phyloP scores from a whole-genome alignment of 2,113 vertebrate species.

The Blennius ocellaris region DNA sequence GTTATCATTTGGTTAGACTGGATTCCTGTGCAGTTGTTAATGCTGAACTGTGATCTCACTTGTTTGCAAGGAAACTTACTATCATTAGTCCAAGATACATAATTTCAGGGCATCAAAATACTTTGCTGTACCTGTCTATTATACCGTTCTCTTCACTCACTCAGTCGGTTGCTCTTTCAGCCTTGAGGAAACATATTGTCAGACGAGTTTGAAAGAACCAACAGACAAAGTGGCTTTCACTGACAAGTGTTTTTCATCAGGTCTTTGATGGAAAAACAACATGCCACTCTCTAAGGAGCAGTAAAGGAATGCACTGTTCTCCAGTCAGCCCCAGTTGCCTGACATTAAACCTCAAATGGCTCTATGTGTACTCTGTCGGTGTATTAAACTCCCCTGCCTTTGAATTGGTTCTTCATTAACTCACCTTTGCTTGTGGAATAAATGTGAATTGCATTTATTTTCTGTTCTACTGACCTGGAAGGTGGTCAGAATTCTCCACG shows the following conservation, averaged over 20 bases:
- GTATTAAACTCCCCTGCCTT: not conserved
- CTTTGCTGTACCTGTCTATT: slow-evolving; percentile 9
- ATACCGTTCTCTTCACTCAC: not conserved
- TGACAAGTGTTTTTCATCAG: slow-evolving; percentile 55
- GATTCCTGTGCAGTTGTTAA: not conserved
- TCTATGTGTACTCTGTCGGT: not conserved
- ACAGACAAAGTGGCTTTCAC: slow-evolving; percentile 30
- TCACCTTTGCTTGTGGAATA: not conserved
- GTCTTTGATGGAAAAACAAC: slow-evolving; percentile 24
- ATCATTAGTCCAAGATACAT: too few relatives aligned
- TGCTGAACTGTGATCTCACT: not conserved
- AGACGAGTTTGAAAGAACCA: slow-evolving; percentile 9
- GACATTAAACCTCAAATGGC: not conserved
- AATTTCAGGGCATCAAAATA: slow-evolving; percentile 13
- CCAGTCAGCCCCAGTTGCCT: not conserved
- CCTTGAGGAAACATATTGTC: not conserved
- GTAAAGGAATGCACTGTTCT: slow-evolving; percentile 16
- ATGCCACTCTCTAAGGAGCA: slow-evolving; percentile 16
- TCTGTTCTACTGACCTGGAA: too few relatives aligned
- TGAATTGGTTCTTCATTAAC: not conserved
- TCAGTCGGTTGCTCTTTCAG: not conserved
- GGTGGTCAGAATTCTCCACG: too few relatives aligned
- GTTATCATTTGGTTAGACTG: slow-evolving; percentile 32
- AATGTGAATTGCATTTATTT: too few relatives aligned
- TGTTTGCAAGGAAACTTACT: too few relatives aligned